A percentile compares a stretch with the other conserved stretches of the same genome.
Conservation (phyloP, 2,113 vertebrate genomes). For the Rhabdomys dilectus region DNA sequence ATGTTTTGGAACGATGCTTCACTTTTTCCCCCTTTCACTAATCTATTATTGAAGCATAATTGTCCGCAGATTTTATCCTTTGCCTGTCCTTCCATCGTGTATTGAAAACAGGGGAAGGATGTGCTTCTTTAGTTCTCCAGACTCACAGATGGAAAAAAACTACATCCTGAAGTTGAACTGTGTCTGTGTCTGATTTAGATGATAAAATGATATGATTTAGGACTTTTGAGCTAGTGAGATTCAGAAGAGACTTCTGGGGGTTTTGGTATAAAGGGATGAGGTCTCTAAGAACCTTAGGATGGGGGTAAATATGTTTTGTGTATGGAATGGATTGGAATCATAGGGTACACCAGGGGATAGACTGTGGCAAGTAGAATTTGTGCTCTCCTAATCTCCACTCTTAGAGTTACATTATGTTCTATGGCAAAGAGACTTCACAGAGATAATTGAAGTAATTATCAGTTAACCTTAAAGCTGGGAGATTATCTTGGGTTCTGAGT, state of each 20-base stretch:
- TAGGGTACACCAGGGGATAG: background rate
- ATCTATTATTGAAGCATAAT: background rate
- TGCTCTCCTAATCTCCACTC: background rate
- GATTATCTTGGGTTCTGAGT: background rate
- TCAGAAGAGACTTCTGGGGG: background rate
- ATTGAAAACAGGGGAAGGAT: background rate
- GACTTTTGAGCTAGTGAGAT: background rate
- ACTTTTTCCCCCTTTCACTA: background rate
- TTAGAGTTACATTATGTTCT: background rate
- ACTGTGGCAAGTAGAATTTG: constrained; percentile 32
- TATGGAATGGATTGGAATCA: background rate
- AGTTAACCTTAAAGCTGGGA: background rate
- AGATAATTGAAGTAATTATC: constrained; percentile 34
- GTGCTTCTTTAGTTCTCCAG: background rate
- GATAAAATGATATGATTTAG: background rate
- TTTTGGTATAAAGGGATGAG: background rate
- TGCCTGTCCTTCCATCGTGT: background rate
- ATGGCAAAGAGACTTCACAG: background rate
- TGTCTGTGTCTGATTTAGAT: background rate
- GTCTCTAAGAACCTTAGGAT: background rate
- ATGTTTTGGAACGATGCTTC: background rate
- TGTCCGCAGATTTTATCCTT: background rate
- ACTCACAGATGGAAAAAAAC: background rate
- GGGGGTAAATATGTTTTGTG: background rate
- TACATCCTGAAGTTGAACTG: background rate